A percentile compares a stretch with the other conserved stretches of the same genome.
These are phyloP conservation scores for Proisotoma minuta DNA, from an alignment of 2,888 invertebrate species.

Conservation along the genomic window DNA sequence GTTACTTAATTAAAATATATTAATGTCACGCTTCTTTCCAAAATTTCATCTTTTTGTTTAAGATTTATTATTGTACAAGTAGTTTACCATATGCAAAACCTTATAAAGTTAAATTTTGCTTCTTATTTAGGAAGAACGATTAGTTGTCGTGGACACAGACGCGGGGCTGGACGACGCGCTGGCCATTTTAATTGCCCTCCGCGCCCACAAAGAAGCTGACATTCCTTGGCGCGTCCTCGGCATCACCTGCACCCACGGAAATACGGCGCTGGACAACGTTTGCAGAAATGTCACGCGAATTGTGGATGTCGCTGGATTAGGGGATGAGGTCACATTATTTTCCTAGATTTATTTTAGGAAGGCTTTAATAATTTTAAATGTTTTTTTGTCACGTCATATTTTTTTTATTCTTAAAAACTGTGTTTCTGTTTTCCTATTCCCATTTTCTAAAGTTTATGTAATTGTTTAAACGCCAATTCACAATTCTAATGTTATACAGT, in stretches of 20 bases:
- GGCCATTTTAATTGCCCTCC: constrained; percentile 58
- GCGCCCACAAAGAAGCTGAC: constrained; percentile 50
- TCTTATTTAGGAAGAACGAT: constrained; percentile 13
- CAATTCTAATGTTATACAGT: too few relatives aligned
- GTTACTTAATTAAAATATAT: too few relatives aligned
- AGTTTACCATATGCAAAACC: too few relatives aligned
- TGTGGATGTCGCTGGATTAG: constrained; percentile 56
- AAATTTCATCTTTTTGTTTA: too few relatives aligned
- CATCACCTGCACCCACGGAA: constrained; percentile 71
- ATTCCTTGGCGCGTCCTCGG: constrained; percentile 59
- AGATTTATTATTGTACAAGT: too few relatives aligned
- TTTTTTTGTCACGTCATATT: not conserved
- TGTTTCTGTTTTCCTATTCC: too few relatives aligned
- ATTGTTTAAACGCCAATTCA: too few relatives aligned
- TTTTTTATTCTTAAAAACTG: too few relatives aligned
- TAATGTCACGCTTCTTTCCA: too few relatives aligned
- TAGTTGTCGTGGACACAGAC: constrained; percentile 60
- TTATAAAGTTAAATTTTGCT: not conserved
- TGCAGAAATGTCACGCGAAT: constrained; percentile 65
- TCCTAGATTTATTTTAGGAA: not conserved
- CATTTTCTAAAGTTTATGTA: too few relatives aligned
- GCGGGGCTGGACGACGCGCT: constrained; percentile 64
- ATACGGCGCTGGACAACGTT: constrained; percentile 65
- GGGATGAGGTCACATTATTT: constrained; percentile 16
- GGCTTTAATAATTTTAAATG: not conserved